A percentile compares a stretch with the other conserved stretches of the same genome.
phyloP scores from a whole-genome alignment of 1,140 invertebrate genomes.

The Episyrphus balteatus region DNA sequence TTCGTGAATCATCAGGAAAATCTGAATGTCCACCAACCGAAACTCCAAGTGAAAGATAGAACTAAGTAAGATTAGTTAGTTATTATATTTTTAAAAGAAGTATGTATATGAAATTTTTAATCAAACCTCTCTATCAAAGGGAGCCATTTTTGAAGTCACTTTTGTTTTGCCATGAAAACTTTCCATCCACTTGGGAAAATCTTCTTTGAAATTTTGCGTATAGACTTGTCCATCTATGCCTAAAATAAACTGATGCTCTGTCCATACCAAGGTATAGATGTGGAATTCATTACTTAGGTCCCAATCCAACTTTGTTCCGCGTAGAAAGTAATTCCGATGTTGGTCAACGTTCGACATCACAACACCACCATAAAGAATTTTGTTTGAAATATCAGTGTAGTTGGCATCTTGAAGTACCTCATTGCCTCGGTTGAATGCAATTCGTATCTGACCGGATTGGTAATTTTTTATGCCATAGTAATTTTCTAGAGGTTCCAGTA shows the following conservation, averaged over 20 bases:
- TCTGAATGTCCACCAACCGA: conserved; percentile 26
- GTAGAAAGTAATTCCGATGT: conserved; percentile 18
- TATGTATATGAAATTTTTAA: neutral
- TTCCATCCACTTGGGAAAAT: conserved; percentile 32
- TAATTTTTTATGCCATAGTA: conserved; percentile 41
- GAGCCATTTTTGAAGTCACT: conserved; percentile 39
- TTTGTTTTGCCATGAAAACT: neutral
- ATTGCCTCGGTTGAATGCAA: conserved; percentile 41
- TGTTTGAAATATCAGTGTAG: conserved; percentile 19
- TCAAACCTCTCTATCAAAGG: conserved; percentile 59
- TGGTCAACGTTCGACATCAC: conserved; percentile 24
- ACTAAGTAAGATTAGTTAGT: conserved; percentile 45
- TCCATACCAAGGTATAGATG: conserved; percentile 48
- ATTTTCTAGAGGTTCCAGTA: conserved; percentile 37
- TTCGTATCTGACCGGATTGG: conserved; percentile 40
- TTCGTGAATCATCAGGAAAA: conserved; percentile 17
- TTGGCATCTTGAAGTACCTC: conserved; percentile 26
- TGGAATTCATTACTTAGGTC: conserved; percentile 48
- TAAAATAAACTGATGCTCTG: conserved; percentile 39
- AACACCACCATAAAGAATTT: conserved; percentile 30
- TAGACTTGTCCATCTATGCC: conserved; percentile 41
- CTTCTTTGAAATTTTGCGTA: conserved; percentile 32
- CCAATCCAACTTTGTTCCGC: conserved; percentile 9
- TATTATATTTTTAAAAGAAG: conserved; percentile 35
- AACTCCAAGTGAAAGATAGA: conserved; percentile 26